These are phyloP conservation scores for Nipponacmea schrenckii DNA, from an alignment of 2,888 invertebrate genomes.

Conservation along the genomic window DNA sequence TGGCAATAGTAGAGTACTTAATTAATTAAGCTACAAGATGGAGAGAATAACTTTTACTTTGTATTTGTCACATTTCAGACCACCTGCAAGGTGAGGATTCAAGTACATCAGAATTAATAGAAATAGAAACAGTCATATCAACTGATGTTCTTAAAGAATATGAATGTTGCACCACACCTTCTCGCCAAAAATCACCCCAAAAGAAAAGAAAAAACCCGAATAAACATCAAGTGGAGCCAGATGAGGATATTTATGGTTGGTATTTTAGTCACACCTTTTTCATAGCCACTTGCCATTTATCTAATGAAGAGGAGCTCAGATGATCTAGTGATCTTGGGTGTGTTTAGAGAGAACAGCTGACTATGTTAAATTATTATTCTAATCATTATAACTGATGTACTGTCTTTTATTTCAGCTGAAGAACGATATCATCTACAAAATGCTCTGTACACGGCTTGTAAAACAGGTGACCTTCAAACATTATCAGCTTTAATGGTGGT, in stretches of 20 bases:
- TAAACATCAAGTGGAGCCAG: constrained; percentile 45
- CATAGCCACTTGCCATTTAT: no score
- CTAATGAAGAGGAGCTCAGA: no score
- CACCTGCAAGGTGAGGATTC: constrained; percentile 30
- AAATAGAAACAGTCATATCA: constrained; percentile 37
- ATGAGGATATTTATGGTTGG: constrained; percentile 45
- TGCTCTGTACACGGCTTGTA: constrained; percentile 63
- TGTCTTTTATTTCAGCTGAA: constrained; percentile 42
- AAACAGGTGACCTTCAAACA: constrained; percentile 53
- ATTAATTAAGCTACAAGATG: no score
- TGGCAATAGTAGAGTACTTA: no score
- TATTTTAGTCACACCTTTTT: no score
- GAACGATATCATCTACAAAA: constrained; percentile 55
- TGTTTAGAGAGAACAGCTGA: no score
- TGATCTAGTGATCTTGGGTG: no score
- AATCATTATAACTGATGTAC: no score
- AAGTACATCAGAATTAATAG: constrained; percentile 50
- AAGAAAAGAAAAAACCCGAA: constrained; percentile 38
- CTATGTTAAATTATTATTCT: no score
- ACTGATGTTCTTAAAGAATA: constrained; percentile 42
- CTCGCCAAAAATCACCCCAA: constrained; percentile 41
- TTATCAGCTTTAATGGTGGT: constrained; percentile 46
- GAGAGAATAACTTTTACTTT: no score
- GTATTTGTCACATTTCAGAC: constrained; percentile 29
- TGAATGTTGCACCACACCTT: constrained; percentile 18